These are phyloP conservation scores for Pleuronectes platessa DNA, from an alignment of 2,113 vertebrate genomes.

Conservation along the genomic window DNA sequence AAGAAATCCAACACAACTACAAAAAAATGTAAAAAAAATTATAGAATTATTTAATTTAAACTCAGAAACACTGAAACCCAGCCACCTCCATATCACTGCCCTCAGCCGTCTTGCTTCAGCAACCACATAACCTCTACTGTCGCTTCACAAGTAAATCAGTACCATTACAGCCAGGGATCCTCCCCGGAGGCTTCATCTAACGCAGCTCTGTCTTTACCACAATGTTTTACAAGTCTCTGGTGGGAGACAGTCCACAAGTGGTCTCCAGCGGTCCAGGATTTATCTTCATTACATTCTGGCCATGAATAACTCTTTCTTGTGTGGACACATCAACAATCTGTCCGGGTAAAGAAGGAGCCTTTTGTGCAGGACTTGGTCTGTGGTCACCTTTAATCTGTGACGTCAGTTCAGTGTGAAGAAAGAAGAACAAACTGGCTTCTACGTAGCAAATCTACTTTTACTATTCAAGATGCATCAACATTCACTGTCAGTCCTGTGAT, in stretches of 20 bases:
- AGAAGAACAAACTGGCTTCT: background rate
- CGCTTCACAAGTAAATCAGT: background rate
- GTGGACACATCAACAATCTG: slow-evolving; percentile 19
- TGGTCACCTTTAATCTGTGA: slow-evolving; percentile 1
- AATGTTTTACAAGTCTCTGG: slow-evolving; percentile 20
- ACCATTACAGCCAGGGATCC: slow-evolving; percentile 1
- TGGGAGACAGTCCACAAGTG: slow-evolving; percentile 10
- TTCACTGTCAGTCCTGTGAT: slow-evolving; percentile 9
- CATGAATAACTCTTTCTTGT: slow-evolving; percentile 10
- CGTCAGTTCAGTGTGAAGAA: slow-evolving; percentile 6
- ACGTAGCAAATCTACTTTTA: slow-evolving; percentile 24
- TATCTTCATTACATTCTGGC: slow-evolving; percentile 14
- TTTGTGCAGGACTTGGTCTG: slow-evolving; percentile 20
- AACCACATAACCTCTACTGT: slow-evolving; percentile 13
- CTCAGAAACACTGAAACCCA: background rate
- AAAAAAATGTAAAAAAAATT: too few relatives aligned
- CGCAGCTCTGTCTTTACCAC: background rate
- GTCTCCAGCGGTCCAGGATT: slow-evolving; percentile 23
- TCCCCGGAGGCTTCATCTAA: background rate
- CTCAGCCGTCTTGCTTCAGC: slow-evolving; percentile 13
- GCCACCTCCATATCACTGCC: slow-evolving; percentile 5
- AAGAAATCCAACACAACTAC: too few relatives aligned
- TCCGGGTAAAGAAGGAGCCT: background rate
- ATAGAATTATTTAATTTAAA: too few relatives aligned
- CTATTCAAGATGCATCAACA: slow-evolving; percentile 10